phyloP scores from a whole-genome alignment of 2,888 invertebrate genomes.

The Ophion ellenae region DNA sequence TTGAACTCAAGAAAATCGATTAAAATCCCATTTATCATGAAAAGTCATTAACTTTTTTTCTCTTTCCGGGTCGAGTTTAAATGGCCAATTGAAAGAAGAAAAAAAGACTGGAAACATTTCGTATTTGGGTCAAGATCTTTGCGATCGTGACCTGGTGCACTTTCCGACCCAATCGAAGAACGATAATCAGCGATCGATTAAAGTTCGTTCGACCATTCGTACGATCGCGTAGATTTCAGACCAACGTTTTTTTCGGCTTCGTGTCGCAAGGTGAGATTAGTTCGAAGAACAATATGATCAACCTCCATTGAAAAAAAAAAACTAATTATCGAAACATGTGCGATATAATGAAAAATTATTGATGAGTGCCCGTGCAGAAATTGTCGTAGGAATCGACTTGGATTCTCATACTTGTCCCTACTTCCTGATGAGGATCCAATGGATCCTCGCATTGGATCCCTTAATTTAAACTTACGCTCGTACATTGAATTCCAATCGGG shows the following conservation, averaged over 20 bases:
- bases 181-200: neutral
- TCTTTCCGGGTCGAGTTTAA: neutral
- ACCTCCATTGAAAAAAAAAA: neutral
- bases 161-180: neutral
- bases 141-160: conserved; percentile 20
- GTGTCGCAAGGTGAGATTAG: neutral
- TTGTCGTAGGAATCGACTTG: too few species aligned
- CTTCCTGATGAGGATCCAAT: too few species aligned
- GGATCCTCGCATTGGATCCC: too few species aligned
- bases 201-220: neutral
- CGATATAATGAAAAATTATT: too few species aligned
- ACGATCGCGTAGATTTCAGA: neutral
- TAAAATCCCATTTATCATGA: conserved; percentile 7
- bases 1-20: conserved; percentile 25
- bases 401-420: too few species aligned
- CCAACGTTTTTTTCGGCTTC: neutral
- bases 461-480: too few species aligned
- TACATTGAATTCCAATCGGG: too few species aligned
- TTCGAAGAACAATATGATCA: neutral
- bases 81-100: neutral
- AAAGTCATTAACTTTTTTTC: conserved; percentile 21
- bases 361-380: too few species aligned
- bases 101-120: neutral
- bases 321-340: too few species aligned
- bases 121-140: conserved; percentile 10